Base-by-base conservation (phyloP, 2,888 invertebrate genomes). In the Stenotaenia linearis region DNA sequence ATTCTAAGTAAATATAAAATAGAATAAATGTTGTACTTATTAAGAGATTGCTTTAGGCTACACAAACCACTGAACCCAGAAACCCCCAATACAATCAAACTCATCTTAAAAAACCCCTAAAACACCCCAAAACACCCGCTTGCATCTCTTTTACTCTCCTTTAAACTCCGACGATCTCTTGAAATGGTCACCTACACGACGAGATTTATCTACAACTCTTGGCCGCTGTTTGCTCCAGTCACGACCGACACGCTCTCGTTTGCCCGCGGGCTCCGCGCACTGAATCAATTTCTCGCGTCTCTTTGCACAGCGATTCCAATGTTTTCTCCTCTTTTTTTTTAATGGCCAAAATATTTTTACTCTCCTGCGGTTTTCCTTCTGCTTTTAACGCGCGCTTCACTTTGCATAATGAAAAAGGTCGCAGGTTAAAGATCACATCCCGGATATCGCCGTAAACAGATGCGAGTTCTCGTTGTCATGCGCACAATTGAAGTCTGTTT, bases 281-380 rank as follows among this genome's bases (percentile, higher is more conserved):
- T 10, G 50, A 50, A 50, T 50, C 10, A 50, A 50, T 50, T 50
- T 50, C 50, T 10, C 50, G 50, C 50, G 50, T 50, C 50, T 21
- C 6, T 50, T 50, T 50, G 10, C 50, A 50, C 6, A 50, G 50
- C 21, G n/a, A 15, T 50, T 50, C 50, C 2, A 7, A 50, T 50
- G 50, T 50, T 50, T 50, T 50, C 50, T 50, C 15, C 4, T 40
- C n/a, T 40, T 40, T 40, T 56, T 56, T 56, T 56, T 56, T 56
- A 56, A 56, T 56, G 56, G 56, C 21, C 5, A 56, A 56, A 56
- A 56, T 56, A 56, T 56, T 56, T 56, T 56, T 56, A 56, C 56
- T 56, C 56, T 56, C 56, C 56, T 56, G 56, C 23, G 56, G 56
- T 56, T 56, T 56, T 56, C 56, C 56, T 56, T 56, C 56, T 56